These are phyloP conservation scores for Etheostoma cragini DNA, from an alignment of 2,113 vertebrate species.

Conservation along the genomic window DNA sequence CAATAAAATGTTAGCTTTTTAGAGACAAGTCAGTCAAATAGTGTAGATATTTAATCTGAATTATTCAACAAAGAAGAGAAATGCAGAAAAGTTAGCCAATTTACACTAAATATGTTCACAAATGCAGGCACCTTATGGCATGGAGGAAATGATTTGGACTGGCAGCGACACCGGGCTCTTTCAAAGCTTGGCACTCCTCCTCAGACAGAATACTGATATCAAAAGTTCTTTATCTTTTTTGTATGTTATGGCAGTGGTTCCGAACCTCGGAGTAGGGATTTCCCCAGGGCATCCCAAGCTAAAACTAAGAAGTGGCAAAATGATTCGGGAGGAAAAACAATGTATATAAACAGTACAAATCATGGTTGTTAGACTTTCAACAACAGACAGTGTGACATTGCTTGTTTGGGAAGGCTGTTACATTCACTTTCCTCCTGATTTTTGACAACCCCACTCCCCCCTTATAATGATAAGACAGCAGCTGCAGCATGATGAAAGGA, in stretches of 20 bases:
- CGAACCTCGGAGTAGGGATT: too few species aligned
- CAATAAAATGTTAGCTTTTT: background rate
- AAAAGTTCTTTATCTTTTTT: background rate
- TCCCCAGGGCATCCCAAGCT: too few species aligned
- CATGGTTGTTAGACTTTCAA: too few species aligned
- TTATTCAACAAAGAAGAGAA: background rate
- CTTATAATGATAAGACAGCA: conserved; percentile 27
- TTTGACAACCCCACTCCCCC: background rate
- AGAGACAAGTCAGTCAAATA: background rate
- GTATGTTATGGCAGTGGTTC: too few species aligned
- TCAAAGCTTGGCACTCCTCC: background rate
- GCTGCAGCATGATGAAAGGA: conserved; percentile 37
- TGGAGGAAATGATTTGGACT: background rate
- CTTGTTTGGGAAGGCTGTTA: background rate
- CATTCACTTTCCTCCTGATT: conserved; percentile 7
- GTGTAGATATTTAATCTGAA: background rate
- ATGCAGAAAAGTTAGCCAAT: background rate
- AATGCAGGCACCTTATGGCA: background rate
- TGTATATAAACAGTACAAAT: background rate
- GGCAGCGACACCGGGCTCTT: too few species aligned
- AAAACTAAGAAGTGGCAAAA: too few species aligned
- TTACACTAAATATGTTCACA: background rate
- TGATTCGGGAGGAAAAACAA: too few species aligned
- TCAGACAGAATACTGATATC: too few species aligned
- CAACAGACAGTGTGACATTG: background rate